phyloP scores from a whole-genome alignment of 1,140 invertebrate genomes.

The Listronotus oregonensis region DNA sequence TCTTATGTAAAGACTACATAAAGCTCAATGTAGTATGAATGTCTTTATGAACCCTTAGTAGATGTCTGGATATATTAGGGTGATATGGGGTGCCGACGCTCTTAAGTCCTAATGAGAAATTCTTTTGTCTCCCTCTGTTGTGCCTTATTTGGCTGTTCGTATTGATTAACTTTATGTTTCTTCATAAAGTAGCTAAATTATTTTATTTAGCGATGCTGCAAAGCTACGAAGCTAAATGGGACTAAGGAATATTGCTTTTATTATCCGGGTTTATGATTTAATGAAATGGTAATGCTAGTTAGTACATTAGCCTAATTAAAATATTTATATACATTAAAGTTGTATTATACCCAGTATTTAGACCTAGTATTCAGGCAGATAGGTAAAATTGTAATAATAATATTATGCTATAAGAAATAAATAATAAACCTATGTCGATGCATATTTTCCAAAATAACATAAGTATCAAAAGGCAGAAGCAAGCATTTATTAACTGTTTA shows the following conservation, averaged over 20 bases:
- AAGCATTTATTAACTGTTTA: too few relatives aligned
- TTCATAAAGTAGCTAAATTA: constrained; percentile 26
- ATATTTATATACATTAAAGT: too few relatives aligned
- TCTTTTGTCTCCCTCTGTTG: constrained; percentile 9
- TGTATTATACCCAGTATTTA: too few relatives aligned
- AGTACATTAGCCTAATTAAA: too few relatives aligned
- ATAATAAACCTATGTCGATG: too few relatives aligned
- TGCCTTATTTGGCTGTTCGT: constrained; percentile 22
- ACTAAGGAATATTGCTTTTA: not conserved
- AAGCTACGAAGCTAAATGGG: constrained; percentile 7
- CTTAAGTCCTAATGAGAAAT: constrained; percentile 34
- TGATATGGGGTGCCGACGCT: constrained; percentile 25
- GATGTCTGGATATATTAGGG: constrained; percentile 52
- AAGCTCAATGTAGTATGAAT: constrained; percentile 38
- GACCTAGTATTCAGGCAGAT: too few relatives aligned
- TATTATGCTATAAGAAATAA: too few relatives aligned
- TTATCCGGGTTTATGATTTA: not conserved
- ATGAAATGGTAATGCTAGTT: not conserved
- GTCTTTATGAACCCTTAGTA: constrained; percentile 54
- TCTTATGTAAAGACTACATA: constrained; percentile 29
- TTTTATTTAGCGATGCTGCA: constrained; percentile 17
- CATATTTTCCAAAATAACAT: too few relatives aligned
- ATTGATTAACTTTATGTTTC: constrained; percentile 34
- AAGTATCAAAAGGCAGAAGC: too few relatives aligned
- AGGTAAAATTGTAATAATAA: too few relatives aligned